Base-by-base conservation (phyloP, 1,140 invertebrate genomes). In the Phthorimaea operculella region DNA sequence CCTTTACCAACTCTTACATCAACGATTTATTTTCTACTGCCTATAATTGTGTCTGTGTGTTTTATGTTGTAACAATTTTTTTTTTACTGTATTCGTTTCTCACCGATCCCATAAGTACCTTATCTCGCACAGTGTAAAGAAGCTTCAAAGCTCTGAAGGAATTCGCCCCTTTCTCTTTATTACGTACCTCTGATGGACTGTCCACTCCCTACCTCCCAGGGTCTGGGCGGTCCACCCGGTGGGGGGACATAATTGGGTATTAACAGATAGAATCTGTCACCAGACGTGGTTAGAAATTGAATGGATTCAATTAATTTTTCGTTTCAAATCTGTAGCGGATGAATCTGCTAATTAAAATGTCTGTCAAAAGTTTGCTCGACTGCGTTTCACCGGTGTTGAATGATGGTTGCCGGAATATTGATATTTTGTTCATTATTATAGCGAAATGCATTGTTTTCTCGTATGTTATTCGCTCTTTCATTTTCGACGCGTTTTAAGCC, bases 191-290 rank as follows among this genome's bases (percentile, higher is more conserved):
- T 47, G 44, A 47, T 47, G 44, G 44, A 47, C 44, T 47, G 44
- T 47, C 44, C 44, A 47, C 44, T 47, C 11, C 44, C 44, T 47
- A 47, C 44, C 16, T 47, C 8, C 17, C 21, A 12, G 7, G 17
- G 45, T 1, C 48, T 17, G 48, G 48, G 48, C 5, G 57, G 51
- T 42, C 21, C 21, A 28, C 21, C 21, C 21, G 6, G 21, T 56
- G 52, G 53, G 34, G 55, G 55, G 51, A 39, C 52, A 68, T 72
- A 72, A 74, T 74, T 74, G 70, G 64, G 66, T 70, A 74, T 74
- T 74, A 74, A 66, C 72, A 68, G 68, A 72, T 64, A 72, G 58
- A 61, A 61, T 64, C 63, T 62, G 70, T 68, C 69, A 71, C 54
- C 56, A 47, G 50, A 39, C 59, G 45, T 59, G 64, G 67, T 65